Conservation (phyloP, 2,797 vertebrate genomes). For the Potorous gilbertii region DNA sequence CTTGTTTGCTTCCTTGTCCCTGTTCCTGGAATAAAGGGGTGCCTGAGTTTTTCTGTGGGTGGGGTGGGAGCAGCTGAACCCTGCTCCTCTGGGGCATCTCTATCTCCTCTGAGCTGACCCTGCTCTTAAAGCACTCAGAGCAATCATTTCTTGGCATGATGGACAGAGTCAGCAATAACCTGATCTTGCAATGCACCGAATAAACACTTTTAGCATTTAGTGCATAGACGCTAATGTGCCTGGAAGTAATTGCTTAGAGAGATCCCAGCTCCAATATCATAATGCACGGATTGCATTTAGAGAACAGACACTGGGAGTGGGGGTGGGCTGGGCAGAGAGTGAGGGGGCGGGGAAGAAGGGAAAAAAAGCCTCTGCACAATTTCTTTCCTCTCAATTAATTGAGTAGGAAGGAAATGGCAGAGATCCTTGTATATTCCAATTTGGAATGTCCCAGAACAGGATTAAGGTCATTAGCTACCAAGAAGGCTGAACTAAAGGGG, state of each 20-base stretch:
- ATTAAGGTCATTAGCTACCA: background rate
- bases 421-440: background rate
- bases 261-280: conserved; percentile 78
- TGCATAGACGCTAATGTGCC: conserved; percentile 78
- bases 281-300: conserved; percentile 80
- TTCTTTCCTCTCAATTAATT: conserved; percentile 71
- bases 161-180: conserved; percentile 83
- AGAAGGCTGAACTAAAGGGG: background rate
- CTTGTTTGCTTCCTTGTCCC: background rate
- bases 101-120: conserved; percentile 66
- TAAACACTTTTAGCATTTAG: conserved; percentile 84
- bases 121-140: conserved; percentile 80
- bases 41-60: conserved; percentile 44
- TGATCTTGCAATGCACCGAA: conserved; percentile 81
- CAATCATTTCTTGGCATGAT: conserved; percentile 79
- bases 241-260: conserved; percentile 83
- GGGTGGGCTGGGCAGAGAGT: background rate
- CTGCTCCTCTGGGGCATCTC: conserved; percentile 53
- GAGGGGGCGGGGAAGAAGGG: background rate
- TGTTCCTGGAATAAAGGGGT: conserved; percentile 49
- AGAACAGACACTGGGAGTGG: conserved; percentile 24
- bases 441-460: background rate
- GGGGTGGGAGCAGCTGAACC: background rate
- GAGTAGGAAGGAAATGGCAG: conserved; percentile 24
- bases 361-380: conserved; percentile 58